Percentiles rank a stretch among this genome's conserved stretches.
Evolutionary conservation across 1,140 invertebrate genomes (phyloP).

Genomic region (Leguminivora glycinivorella): DNA sequence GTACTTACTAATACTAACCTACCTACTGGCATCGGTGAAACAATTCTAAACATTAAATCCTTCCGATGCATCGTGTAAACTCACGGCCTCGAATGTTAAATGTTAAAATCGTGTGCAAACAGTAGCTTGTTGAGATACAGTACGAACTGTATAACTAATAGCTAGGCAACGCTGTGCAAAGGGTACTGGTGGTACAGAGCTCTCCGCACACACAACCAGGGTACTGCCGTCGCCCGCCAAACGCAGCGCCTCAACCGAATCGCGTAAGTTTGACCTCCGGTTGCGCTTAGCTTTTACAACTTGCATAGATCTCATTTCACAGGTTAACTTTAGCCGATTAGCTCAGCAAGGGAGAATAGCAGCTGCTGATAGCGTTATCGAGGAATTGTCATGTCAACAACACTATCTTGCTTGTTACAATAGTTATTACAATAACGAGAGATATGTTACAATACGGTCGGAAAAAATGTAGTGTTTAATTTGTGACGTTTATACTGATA

Average conservation of each 20-base stretch:
- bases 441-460: conserved; percentile 42
- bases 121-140: conserved; percentile 2
- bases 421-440: conserved; percentile 45
- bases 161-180: conserved; percentile 5
- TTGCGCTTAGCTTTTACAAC: neutral
- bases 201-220: neutral
- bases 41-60: conserved; percentile 5
- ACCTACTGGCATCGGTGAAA: neutral
- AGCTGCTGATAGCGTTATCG: conserved; percentile 58
- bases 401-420: conserved; percentile 59
- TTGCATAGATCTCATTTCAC: neutral
- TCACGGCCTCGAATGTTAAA: conserved; percentile 9
- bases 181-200: conserved; percentile 15
- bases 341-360: neutral
- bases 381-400: conserved; percentile 55
- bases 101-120: conserved; percentile 5
- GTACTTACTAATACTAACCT: neutral
- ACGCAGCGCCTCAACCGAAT: neutral
- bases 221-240: neutral
- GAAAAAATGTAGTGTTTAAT: neutral
- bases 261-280: neutral
- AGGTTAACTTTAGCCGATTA: neutral
- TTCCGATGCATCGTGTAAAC: conserved; percentile 11
- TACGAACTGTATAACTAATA: neutral
- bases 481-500: neutral